Conservation (phyloP, 2,113 vertebrate genomes). For the Nothocercus julius region DNA sequence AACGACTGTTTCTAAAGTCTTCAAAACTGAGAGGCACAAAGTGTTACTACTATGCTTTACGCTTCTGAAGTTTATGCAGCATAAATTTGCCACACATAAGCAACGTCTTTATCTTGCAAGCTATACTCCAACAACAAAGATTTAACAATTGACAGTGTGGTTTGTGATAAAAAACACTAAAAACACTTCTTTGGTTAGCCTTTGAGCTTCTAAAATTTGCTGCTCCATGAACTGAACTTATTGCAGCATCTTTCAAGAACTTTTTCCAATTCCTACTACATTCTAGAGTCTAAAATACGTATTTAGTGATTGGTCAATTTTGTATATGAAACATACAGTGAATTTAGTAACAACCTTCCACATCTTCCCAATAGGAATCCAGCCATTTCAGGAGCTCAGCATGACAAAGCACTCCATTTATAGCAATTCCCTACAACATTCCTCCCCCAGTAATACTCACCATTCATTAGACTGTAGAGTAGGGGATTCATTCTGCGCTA, state of each 20-base stretch:
- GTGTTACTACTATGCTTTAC: background rate
- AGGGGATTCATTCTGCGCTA: constrained; percentile 99
- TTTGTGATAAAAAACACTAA: constrained; percentile 18
- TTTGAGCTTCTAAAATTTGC: background rate
- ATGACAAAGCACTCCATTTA: constrained; percentile 64
- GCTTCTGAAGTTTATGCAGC: background rate
- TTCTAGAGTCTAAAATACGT: background rate
- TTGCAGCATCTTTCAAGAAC: background rate
- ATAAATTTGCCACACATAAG: constrained; percentile 2
- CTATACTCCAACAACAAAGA: background rate
- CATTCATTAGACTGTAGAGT: constrained; percentile 96
- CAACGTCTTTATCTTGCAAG: background rate
- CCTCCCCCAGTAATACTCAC: constrained; percentile 81
- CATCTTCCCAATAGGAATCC: constrained; percentile 52
- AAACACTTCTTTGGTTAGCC: background rate
- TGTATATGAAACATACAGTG: background rate
- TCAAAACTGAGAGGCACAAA: background rate
- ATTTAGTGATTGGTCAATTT: constrained; percentile 20
- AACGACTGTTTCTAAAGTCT: background rate
- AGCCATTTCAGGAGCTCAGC: constrained; percentile 52
- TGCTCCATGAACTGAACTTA: background rate
- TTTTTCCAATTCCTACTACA: background rate
- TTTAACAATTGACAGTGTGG: constrained; percentile 2
- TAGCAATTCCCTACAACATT: constrained; percentile 35
- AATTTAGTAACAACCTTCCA: constrained; percentile 28